Percentiles rank a stretch among this genome's conserved stretches.
Conservation (phyloP, 2,797 vertebrate genomes). For the Sternarchorhynchus goeldii region DNA sequence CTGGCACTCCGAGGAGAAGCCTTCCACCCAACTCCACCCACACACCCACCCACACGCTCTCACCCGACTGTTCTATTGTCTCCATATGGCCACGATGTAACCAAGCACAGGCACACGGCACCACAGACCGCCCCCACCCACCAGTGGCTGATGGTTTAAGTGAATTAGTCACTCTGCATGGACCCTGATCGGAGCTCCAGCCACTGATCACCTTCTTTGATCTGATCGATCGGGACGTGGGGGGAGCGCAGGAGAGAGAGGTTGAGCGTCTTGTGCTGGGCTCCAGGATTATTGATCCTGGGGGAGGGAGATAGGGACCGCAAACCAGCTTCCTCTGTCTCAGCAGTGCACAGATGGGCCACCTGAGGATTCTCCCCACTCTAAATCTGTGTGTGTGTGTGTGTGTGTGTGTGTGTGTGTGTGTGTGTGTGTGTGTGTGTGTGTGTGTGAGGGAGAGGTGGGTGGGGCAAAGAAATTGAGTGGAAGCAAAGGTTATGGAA, state of each 20-base stretch:
- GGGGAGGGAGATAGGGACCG: constrained; percentile 30
- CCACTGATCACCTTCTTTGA: constrained; percentile 55
- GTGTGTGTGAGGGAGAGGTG: no score
- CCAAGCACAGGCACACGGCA: constrained; percentile 16
- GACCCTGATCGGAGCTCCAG: constrained; percentile 43
- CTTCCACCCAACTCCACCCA: background rate
- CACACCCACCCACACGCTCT: constrained; percentile 16
- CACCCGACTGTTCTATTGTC: constrained; percentile 42
- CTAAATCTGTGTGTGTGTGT: background rate
- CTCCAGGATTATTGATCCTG: constrained; percentile 34
- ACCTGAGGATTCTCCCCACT: constrained; percentile 39
- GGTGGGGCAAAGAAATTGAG: background rate
- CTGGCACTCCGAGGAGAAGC: constrained; percentile 11
- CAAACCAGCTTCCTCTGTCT: constrained; percentile 14
- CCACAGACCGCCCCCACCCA: no score
- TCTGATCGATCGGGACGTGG: constrained; percentile 50
- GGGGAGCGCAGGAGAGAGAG: constrained; percentile 9
- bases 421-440: background rate
- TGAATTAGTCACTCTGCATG: constrained; percentile 50
- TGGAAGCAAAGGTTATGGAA: background rate
- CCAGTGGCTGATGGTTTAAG: constrained; percentile 56
- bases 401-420: background rate
- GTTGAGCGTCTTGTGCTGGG: constrained; percentile 5
- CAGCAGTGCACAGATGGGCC: constrained; percentile 36
- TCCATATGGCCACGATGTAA: constrained; percentile 54